Base-by-base conservation (phyloP, 2,888 invertebrate genomes). In the Eulithis testata region DNA sequence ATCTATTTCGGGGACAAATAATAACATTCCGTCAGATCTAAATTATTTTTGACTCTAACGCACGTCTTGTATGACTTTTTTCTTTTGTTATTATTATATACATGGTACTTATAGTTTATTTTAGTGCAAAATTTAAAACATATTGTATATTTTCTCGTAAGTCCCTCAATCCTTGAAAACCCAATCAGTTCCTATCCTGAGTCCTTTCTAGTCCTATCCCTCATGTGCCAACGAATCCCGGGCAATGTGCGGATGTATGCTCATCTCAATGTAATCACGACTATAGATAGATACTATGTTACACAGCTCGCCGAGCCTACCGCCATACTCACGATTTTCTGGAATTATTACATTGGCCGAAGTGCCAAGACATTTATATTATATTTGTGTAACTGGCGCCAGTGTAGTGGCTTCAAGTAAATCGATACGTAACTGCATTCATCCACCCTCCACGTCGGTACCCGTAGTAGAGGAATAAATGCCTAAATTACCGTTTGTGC, bases 141-240 rank as follows among this genome's bases (percentile, higher is more conserved):
- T 54, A 47, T 54, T 57, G 66, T 68, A 66, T 51, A 67, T 49
- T 60, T 61, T 66, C 68, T 65, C 68, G 68, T 79, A 73, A 72
- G 66, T 69, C 69, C 76, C 76, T 83, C 79, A 78, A 80, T 80
- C 83, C 90, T 79, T 78, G 79, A 75, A 76, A 73, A 80, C 87
- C 87, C 76, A 64, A 63, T 70, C 77, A 78, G 88, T 85, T 88
- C 90, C 89, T 86, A 77, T 83, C 89, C 89, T 78, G 80, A 82
- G 82, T 89, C 90, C 92, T 81, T 74, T 89, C 92, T 92, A 91
- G 92, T 93, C 92, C 92, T 84, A 76, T 77, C 85, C 90, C 90
- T 86, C 83, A 84, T 81, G 91, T 91, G 92, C 91, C 92, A 89
- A 87, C 91, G 90, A 89, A 87, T 90, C 86, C 89, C 78, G 79